Evolutionary conservation across 2,888 invertebrate genomes (phyloP).

Genomic region (Eulithis prunata): DNA sequence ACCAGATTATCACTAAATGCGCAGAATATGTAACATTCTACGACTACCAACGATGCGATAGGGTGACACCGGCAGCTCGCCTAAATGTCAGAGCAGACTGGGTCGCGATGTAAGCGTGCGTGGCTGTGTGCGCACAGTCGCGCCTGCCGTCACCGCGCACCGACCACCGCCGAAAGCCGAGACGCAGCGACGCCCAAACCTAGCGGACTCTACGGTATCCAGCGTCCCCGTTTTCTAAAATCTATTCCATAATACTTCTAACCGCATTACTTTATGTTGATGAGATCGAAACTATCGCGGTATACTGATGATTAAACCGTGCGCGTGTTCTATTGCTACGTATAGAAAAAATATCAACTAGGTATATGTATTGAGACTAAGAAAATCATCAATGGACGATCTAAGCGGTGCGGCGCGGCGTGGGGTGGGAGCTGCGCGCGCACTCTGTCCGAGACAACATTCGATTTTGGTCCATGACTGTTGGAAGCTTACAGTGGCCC

Average conservation of each 20-base stretch:
- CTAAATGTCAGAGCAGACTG: conserved; percentile 82
- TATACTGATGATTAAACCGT: conserved; percentile 31
- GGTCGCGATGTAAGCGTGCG: conserved; percentile 79
- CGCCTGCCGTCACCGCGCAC: conserved; percentile 69
- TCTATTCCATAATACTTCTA: conserved; percentile 12
- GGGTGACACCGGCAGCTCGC: conserved; percentile 74
- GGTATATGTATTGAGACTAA: conserved; percentile 70
- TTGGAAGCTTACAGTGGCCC: conserved; percentile 81
- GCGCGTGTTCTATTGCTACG: conserved; percentile 41
- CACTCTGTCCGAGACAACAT: conserved; percentile 78
- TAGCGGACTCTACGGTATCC: conserved; percentile 70
- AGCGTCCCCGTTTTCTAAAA: conserved; percentile 63
- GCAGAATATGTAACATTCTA: conserved; percentile 67
- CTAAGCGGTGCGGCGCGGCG: conserved; percentile 72
- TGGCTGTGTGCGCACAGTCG: conserved; percentile 75
- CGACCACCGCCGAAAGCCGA: conserved; percentile 74
- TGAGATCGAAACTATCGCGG: conserved; percentile 11
- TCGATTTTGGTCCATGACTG: conserved; percentile 85
- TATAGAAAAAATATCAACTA: conserved; percentile 63
- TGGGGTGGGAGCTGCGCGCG: conserved; percentile 77
- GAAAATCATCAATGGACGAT: conserved; percentile 82
- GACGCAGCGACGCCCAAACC: conserved; percentile 83
- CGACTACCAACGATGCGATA: conserved; percentile 60
- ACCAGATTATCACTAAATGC: conserved; percentile 58
- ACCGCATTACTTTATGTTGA: conserved; percentile 7